Base-by-base conservation (phyloP, 2,797 vertebrate genomes). In the Pogonophryne albipinna region DNA sequence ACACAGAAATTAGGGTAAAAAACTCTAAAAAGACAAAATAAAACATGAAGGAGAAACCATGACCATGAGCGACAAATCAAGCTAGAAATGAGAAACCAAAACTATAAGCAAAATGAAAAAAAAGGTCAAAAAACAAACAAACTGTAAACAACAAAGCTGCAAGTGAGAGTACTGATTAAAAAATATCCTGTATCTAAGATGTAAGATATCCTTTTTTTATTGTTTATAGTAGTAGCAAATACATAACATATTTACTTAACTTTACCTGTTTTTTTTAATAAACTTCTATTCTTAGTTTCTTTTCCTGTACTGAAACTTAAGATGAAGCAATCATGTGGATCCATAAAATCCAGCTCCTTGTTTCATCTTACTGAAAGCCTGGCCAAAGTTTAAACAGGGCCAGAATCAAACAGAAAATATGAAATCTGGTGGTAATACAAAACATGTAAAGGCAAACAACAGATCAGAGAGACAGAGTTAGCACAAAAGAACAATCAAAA, bases 61-160 rank as follows among this genome's bases (percentile, higher is more conserved):
- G 75, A 85, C 72, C 82, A 83, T 85, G 82, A 85, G 76, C 8
- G 58, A 85, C 63, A 80, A 85, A 89, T 87, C 71, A 81, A 87
- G 82, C 74, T 85, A 55, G 58, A 79, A 89, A 80, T 85, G 73
- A 80, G 71, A 83, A 86, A 87, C 82, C 76, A 74, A 87, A 81
- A 79, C 64, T 79, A 72, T 66, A 79, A 84, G 78, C 78, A 71
- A 79, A 78, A 66, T 14, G 20, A 58, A 72, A 56, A 60, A 51
- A 46, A 12, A 56, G 60, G 17, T 46, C 9, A 47, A 76, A 76
- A 79, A 2, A 53, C 69, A 50, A 82, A 73, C 76, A 74, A 88
- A 67, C 57, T 70, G 76, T 81, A 47, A 84, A 76, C 34, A 34
- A 83, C 17, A 38, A 44, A 71, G 45, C 15, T 74, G 76, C 82